A percentile compares a stretch with the other conserved stretches of the same genome.
Evolutionary conservation across 2,888 invertebrate genomes (phyloP).

Genomic region (Saturnia japonica): DNA sequence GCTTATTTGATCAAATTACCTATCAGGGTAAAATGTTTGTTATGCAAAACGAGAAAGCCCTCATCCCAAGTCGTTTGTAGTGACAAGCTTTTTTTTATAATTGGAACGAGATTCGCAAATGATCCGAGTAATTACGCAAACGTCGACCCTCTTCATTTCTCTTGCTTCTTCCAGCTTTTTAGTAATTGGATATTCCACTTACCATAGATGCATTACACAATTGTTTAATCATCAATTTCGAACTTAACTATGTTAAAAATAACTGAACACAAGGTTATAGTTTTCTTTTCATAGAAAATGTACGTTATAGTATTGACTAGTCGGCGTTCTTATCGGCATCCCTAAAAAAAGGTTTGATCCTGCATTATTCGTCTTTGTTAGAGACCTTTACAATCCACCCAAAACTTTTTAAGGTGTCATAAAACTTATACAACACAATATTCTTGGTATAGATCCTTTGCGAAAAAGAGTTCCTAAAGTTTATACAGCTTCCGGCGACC

Average conservation of each 20-base stretch:
- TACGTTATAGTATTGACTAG: neutral
- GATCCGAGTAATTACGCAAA: slow-evolving; percentile 79
- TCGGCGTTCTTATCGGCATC: neutral
- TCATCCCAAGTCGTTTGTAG: slow-evolving; percentile 59
- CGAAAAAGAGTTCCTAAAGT: slow-evolving; percentile 59
- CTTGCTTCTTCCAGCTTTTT: slow-evolving; percentile 48
- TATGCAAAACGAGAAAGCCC: slow-evolving; percentile 47
- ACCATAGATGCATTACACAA: slow-evolving; percentile 43
- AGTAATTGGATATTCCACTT: slow-evolving; percentile 65
- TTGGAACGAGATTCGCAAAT: slow-evolving; percentile 75
- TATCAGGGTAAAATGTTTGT: slow-evolving; percentile 49
- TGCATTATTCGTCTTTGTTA: slow-evolving; percentile 13
- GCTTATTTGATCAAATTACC: slow-evolving; percentile 6
- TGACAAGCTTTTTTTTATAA: slow-evolving; percentile 71
- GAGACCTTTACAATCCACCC: slow-evolving; percentile 11
- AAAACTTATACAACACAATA: slow-evolving; percentile 44
- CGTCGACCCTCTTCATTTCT: slow-evolving; percentile 80
- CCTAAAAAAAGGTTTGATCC: slow-evolving; percentile 10
- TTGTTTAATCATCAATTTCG: slow-evolving; percentile 45
- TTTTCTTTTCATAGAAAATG: neutral
- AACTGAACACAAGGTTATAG: neutral
- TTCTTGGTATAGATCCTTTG: slow-evolving; percentile 45
- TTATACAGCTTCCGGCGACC: slow-evolving; percentile 52
- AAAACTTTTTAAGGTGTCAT: slow-evolving; percentile 46
- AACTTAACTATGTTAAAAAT: slow-evolving; percentile 2